Evolutionary conservation across 2,797 vertebrate species (phyloP).

Genomic region (Myotis pilosus): DNA sequence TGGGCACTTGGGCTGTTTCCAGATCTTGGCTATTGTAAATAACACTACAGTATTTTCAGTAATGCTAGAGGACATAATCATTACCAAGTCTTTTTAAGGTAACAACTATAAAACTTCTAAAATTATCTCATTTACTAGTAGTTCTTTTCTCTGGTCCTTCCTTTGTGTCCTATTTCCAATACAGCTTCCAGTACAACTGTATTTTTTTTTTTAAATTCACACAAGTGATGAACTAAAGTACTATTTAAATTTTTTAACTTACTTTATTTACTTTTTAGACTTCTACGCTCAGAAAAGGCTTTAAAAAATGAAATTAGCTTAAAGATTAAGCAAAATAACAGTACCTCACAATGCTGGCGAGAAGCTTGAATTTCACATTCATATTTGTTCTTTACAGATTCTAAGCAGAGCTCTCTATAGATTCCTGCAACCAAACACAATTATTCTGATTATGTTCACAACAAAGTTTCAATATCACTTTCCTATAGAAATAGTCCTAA

Average conservation of each 20-base stretch:
- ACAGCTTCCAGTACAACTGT: neutral
- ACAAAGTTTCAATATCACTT: constrained; percentile 54
- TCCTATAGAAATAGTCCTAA: constrained; percentile 45
- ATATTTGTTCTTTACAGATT: constrained; percentile 98
- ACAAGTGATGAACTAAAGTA: constrained; percentile 19
- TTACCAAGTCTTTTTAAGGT: constrained; percentile 13
- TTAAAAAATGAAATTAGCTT: constrained; percentile 67
- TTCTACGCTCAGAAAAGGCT: constrained; percentile 56
- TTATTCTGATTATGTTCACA: constrained; percentile 72
- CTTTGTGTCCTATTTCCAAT: constrained; percentile 12
- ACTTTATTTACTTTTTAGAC: constrained; percentile 62
- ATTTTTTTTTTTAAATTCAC: neutral
- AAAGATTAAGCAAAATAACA: constrained; percentile 65
- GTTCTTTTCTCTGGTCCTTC: neutral
- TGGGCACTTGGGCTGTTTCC: neutral
- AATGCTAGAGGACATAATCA: neutral
- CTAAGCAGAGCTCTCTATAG: constrained; percentile 95
- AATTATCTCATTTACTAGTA: neutral
- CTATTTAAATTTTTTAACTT: constrained; percentile 25
- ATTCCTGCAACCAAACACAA: constrained; percentile 86
- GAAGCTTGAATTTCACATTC: constrained; percentile 99
- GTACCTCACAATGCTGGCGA: constrained; percentile 98
- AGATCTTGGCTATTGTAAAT: neutral
- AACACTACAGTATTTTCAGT: constrained; percentile 14
- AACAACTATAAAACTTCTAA: constrained; percentile 39